A percentile compares a stretch with the other conserved stretches of the same genome.
Conservation (phyloP, 2,113 vertebrate genomes). For the Mus spicilegus region DNA sequence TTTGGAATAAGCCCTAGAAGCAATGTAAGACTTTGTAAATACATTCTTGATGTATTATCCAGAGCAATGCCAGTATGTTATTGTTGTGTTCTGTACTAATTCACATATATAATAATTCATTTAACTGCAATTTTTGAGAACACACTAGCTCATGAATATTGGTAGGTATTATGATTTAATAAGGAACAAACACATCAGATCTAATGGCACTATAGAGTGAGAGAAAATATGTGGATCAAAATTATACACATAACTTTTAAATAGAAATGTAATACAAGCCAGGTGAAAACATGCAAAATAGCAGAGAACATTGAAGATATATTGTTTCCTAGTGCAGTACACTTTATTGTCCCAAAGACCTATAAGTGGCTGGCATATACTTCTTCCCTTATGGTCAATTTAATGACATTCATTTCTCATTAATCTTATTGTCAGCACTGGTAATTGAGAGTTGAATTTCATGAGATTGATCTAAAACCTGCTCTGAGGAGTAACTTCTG, state of each 20-base stretch:
- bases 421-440: neutral
- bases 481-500: neutral
- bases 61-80: neutral
- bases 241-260: neutral
- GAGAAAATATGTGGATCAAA: neutral
- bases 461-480: neutral
- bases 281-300: neutral
- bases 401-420: neutral
- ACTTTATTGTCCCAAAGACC: neutral
- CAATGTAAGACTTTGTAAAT: neutral
- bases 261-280: neutral
- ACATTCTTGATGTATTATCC: neutral
- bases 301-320: neutral
- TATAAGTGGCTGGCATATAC: neutral
- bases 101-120: neutral
- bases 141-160: accelerated
- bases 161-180: neutral
- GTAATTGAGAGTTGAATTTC: neutral
- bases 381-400: neutral
- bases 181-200: neutral
- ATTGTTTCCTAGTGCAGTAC: neutral
- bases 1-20: neutral
- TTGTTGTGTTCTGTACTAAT: neutral
- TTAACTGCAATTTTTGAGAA: neutral
- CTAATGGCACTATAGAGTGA: neutral